A percentile compares a stretch with the other conserved stretches of the same genome.
Conservation (phyloP, 2,888 invertebrate genomes). For the Cataglyphis livida region DNA sequence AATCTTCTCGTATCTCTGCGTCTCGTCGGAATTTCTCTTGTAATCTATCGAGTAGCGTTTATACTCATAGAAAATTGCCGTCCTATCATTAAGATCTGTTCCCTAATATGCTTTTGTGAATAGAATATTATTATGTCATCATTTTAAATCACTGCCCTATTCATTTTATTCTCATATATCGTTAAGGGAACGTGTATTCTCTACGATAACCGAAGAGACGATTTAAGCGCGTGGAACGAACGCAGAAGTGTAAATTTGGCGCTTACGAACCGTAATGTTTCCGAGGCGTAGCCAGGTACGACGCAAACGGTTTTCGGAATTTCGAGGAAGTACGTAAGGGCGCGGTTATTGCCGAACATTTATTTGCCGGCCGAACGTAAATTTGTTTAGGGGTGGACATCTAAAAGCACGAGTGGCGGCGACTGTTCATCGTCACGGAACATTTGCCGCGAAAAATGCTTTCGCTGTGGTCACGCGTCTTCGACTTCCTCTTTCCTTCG, state of each 20-base stretch:
- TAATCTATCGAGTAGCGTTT: constrained; percentile 8
- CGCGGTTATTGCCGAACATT: constrained; percentile 66
- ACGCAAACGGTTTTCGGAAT: constrained; percentile 58
- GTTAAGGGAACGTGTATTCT: not conserved
- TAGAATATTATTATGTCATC: not conserved
- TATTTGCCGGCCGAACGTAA: constrained; percentile 77
- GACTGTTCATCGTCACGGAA: constrained; percentile 82
- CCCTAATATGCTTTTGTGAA: not conserved
- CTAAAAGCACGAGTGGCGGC: constrained; percentile 66
- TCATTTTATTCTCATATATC: not conserved
- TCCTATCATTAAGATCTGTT: not conserved
- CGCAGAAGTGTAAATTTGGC: constrained; percentile 38
- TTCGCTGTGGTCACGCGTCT: constrained; percentile 63
- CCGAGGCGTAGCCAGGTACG: constrained; percentile 53
- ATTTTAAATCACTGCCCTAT: not conserved
- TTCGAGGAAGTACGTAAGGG: constrained; percentile 63
- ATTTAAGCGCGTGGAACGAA: not conserved
- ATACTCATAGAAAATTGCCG: constrained; percentile 9
- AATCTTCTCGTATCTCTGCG: constrained; percentile 50
- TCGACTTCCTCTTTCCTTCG: constrained; percentile 68
- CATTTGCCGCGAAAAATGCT: constrained; percentile 80
- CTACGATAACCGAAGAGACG: not conserved
- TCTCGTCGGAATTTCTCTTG: constrained; percentile 18
- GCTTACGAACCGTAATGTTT: constrained; percentile 52
- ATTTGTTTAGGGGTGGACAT: constrained; percentile 84